Evolutionary conservation across 37 sponge, comb jelly and placozoan species (phyloP), one percentile per base, ranked within the genome.

Genomic region (Geodia barretti): DNA sequence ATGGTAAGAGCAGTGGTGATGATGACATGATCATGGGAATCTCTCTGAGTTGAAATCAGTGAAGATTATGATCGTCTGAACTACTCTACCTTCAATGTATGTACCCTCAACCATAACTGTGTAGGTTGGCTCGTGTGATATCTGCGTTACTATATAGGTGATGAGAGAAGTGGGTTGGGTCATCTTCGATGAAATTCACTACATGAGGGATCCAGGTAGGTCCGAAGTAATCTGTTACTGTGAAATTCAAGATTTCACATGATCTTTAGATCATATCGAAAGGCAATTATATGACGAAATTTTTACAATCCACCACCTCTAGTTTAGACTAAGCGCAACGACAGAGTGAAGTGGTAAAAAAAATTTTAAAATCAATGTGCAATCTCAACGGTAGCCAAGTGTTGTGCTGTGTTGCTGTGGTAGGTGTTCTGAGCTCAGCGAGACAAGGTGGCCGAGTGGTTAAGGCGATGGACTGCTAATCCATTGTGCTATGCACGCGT

Each of bases 91-190:
- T 29, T 5, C 7, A 25, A 65, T 25, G 19, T 21, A 17, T 7
- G 32, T 31, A 25, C 41, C 26, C 54, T 19, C 25, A 9, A 72
- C 20, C 8, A 19, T 19, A 25, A 14, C 54, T 47, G 54, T 17
- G 54, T 78, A 24, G 20, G 36, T 70, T 34, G 71, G 7, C 8
- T 21, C 8, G 1, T 72, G 39, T 11, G n/a, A 28, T 43, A 19
- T 58, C 21, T 33, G 20, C 58, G 26, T 64, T n/a, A 35, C 21
- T 17, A 65, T 3, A 19, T 36, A 94, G 92, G 94, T 97, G 29
- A 92, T 98, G 94, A 78, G 98, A 69, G 98, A 98, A 71, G 98
- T 95, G 32, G 96, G 91, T 2, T 98, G 98, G 98, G 95, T 97
- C 0, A 77, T 95, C 24, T 96, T 96, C 87, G 97, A 96, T 77